Evolutionary conservation across 2,797 vertebrate genomes (phyloP), one percentile per base, ranked within the genome.

Genomic region (Danio aesculapii): DNA sequence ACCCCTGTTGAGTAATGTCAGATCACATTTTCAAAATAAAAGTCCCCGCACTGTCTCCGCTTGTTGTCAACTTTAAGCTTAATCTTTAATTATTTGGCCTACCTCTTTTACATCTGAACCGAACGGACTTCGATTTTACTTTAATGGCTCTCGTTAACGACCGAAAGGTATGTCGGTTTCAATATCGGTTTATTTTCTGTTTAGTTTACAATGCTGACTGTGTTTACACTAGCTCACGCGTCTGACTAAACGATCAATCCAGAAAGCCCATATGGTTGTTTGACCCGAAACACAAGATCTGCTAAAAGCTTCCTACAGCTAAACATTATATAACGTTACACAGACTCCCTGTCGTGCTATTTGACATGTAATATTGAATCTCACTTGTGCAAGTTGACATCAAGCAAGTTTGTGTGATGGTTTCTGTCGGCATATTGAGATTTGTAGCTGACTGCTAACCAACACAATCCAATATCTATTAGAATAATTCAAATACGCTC

Each of bases 11-110:
- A 71, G 52, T 13, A 17, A 55, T 59, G 55, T 30, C 21, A 52
- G 30, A 50, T 6, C 30, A 21, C 46, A 30, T 2, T 59, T 79
- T 79, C 77, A 79, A 46, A 79, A 72, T 79, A 79, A 79, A 71
- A 63, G 77, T 72, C 14, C 72, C 30, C 30, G 5, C 46, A 8
- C n/a, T 30, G 16, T 7, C 12, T 46, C 2, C 16, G 30, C 30
- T 8, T 41, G 19, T 62, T 62, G 68, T 72, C 58, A 72, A 79
- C 58, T 71, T 79, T 72, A n/a, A 55, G 39, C n/a, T 71, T 72
- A 61, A 79, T 79, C 58, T 79, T 39, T 46, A 8, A 71, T 79
- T 79, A 72, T 46, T 62, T 49, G 58, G 66, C 64, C 64, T 50
- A 50, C 47, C 58, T 6, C 58, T 46, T 63, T 63, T 46, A 44